These are phyloP conservation scores for Eupithecia subumbrata DNA, from an alignment of 2,888 invertebrate genomes.

Conservation along the genomic window DNA sequence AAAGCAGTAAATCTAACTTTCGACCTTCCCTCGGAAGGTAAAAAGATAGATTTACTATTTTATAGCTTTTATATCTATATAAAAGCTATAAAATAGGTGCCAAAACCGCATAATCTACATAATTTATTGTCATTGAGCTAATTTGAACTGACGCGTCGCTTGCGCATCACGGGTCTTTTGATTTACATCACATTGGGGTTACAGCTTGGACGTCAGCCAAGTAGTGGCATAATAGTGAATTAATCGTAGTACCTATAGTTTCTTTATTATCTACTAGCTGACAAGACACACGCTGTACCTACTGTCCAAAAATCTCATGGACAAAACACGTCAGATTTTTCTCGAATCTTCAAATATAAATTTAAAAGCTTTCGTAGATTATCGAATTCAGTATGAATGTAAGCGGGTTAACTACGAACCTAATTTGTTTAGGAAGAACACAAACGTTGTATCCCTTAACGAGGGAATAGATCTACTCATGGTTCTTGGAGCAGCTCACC, in stretches of 20 bases:
- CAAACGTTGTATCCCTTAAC: too few species aligned
- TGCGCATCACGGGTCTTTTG: constrained; percentile 18
- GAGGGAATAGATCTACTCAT: too few species aligned
- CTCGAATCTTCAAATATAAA: too few species aligned
- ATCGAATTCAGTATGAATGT: too few species aligned
- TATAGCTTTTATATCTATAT: background rate
- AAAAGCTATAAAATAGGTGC: background rate
- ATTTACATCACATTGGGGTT: constrained; percentile 25
- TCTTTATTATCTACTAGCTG: background rate
- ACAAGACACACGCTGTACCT: background rate
- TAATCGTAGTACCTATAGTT: background rate
- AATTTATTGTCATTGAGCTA: background rate
- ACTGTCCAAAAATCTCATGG: background rate
- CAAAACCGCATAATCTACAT: background rate
- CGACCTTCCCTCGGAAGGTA: too few species aligned
- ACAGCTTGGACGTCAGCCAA: constrained; percentile 19
- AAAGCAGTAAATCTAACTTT: background rate
- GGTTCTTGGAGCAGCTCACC: constrained; percentile 85
- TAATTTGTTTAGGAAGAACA: too few species aligned
- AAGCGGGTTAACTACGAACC: too few species aligned
- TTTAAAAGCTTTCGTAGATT: too few species aligned
- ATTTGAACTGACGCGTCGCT: constrained; percentile 7
- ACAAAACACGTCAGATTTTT: background rate
- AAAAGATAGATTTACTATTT: too few species aligned
- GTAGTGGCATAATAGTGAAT: background rate